phyloP scores from a whole-genome alignment of 2,888 invertebrate species.

The Coenonympha glycerion region DNA sequence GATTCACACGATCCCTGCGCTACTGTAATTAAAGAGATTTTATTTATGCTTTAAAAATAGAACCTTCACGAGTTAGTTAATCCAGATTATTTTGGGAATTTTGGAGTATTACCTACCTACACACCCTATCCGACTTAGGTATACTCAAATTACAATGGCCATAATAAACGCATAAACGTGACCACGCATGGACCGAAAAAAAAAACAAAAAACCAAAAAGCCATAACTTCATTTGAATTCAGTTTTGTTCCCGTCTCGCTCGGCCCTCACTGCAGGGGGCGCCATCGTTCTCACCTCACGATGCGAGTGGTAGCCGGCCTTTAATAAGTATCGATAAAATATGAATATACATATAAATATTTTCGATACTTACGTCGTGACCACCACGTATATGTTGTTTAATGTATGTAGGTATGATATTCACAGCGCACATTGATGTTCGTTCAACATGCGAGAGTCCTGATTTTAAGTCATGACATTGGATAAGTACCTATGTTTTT shows the following conservation, averaged over 20 bases:
- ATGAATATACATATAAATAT: conserved; percentile 75
- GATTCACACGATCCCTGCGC: conserved; percentile 54
- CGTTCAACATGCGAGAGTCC: background rate
- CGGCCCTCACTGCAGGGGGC: conserved; percentile 72
- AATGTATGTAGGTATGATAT: conserved; percentile 5
- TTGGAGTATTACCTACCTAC: background rate
- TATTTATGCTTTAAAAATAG: too few species aligned
- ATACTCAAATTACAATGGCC: conserved; percentile 14
- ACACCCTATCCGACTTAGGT: conserved; percentile 8
- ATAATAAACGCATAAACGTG: conserved; percentile 46
- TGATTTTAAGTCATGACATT: too few species aligned
- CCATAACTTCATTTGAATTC: conserved; percentile 75
- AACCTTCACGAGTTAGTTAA: too few species aligned
- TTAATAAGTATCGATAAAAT: conserved; percentile 76
- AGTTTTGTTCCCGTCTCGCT: conserved; percentile 67
- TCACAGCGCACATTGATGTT: background rate
- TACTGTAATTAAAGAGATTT: conserved; percentile 56
- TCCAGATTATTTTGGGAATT: too few species aligned
- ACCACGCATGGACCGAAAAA: conserved; percentile 58
- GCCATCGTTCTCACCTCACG: conserved; percentile 75
- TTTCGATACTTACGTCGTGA: conserved; percentile 48
- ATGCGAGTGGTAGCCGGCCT: conserved; percentile 74
- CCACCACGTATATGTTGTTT: conserved; percentile 9
- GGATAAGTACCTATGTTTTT: too few species aligned
- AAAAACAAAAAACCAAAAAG: conserved; percentile 65